Conservation (phyloP, 2,888 invertebrate species). For the Drosophila pegasa region DNA sequence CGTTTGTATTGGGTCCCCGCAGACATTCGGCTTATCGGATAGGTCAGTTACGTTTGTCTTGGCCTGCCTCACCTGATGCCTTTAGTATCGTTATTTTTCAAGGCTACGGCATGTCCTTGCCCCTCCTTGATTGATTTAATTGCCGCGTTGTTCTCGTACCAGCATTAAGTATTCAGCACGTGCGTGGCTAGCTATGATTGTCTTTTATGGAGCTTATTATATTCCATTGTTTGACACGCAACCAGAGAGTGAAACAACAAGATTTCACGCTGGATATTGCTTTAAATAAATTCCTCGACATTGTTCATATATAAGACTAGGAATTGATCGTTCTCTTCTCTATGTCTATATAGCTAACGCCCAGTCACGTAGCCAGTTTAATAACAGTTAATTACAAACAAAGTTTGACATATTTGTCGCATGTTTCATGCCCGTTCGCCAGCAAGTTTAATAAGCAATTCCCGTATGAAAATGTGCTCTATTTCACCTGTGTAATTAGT, state of each 20-base stretch:
- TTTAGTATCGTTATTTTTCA: conserved; percentile 5
- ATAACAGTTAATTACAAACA: conserved; percentile 53
- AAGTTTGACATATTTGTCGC: conserved; percentile 28
- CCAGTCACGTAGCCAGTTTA: conserved; percentile 44
- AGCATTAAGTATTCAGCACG: conserved; percentile 24
- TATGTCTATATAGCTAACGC: not conserved
- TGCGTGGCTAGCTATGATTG: conserved; percentile 1
- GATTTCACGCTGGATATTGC: conserved; percentile 40
- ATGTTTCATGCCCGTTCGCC: conserved; percentile 39
- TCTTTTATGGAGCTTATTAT: not conserved
- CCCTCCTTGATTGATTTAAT: conserved; percentile 8
- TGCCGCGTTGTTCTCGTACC: not conserved
- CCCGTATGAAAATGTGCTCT: conserved; percentile 12
- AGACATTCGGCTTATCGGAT: conserved; percentile 3
- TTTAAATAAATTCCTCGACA: not conserved
- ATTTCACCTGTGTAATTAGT: conserved; percentile 3
- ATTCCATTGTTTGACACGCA: conserved; percentile 26
- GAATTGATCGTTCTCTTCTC: too few species aligned
- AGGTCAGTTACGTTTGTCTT: conserved; percentile 1
- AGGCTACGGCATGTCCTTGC: conserved; percentile 17
- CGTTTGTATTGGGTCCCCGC: not conserved
- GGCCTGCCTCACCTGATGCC: not conserved
- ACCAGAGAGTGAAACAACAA: conserved; percentile 4
- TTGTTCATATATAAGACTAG: not conserved
- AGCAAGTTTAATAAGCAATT: not conserved